Evolutionary conservation across 2,797 vertebrate genomes (phyloP), one percentile per base, ranked within the genome.

Genomic region (Anas bahamensis): DNA sequence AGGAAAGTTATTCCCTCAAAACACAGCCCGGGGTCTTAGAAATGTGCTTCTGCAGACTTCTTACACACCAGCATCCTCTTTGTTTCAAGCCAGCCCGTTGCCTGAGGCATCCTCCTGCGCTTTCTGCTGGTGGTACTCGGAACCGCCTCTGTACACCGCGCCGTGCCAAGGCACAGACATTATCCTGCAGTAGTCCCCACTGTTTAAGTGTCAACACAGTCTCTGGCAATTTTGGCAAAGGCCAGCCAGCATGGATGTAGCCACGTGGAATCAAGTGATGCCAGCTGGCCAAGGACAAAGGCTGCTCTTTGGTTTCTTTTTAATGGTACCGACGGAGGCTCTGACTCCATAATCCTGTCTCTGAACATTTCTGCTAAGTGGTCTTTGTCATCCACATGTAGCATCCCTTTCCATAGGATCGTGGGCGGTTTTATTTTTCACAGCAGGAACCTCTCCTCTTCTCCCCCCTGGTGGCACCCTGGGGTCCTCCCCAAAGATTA

Each of bases 241-340:
- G 29, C 75, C 56, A 50, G 1, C 60, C 22, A 29, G 35, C 22
- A 8, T 17, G 41, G 61, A 19, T 1, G 1, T 18, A 48, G 50
- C 44, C 78, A 71, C 3, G 0, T 1, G 6, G 72, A 82, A 33
- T 2, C 0, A 0, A 60, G 39, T 33, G 28, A 35, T 31, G 61
- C 82, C 92, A 95, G 68, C 78, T 92, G 81, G 60, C 74, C 78
- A 14, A 56, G 57, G 52, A 6, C 53, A 48, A 31, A 35, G 46
- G 35, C 75, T 75, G 39, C 21, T 55, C 39, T 73, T 69, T 17
- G 52, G 6, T 73, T 56, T 57, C 37, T 71, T 75, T 75, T 77
- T 86, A 37, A 39, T 28, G 31, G 9, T 5, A 5, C 2, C 44
- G 22, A 9, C 55, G 60, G 57, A 88, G 31, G 23, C 39, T 81